Base-by-base conservation (phyloP, 2,888 invertebrate genomes). In the Callinectes sapidus region DNA sequence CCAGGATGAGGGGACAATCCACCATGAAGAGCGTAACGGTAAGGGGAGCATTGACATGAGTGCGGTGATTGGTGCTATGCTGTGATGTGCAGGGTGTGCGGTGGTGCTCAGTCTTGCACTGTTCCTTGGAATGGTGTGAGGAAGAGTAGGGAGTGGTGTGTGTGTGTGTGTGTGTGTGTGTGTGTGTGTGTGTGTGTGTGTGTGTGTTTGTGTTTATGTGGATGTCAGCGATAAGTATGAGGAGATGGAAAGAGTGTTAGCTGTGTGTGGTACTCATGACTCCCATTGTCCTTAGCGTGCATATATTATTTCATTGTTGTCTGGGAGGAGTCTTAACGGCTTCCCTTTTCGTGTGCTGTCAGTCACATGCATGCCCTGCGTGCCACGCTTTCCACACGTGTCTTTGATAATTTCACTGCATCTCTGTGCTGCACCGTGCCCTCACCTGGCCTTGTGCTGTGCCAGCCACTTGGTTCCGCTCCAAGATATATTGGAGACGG, bases 401-500 rank as follows among this genome's bases (percentile, higher is more conserved):
- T 6, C 71, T n/a, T 28, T 13, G 8, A 28, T 61, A 10, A 28
- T 71, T 71, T 10, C 28, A 23, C 28, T n/a, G 16, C 23, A 1
- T 42, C 14, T 10, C 87, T 23, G 32, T 1, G 54, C n/a, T n/a
- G 48, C n/a, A 2, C 28, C 48, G 28, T 6, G 2, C 32, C 18
- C 88, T 61, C n/a, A 88, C 88, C 88, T 88, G 88, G 10, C 28
- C 18, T 28, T 23, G 35, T 88, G 88, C 10, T n/a, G 23, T 5
- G 77, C 90, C 42, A 42, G 71, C 90, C 90, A 90, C 77, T 32
- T 8, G 14, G 35, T 55, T 54, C 90, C n/a, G 32, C 16, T 42
- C 90, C 90, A 90, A 10, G 90, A 90, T 28, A 90, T 90, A 39
- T 90, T 90, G n/a, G 66, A 39, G 71, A 13, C 39, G 14, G 39